A percentile compares a stretch with the other conserved stretches of the same genome.
Conservation (phyloP, 2,797 vertebrate species). For the Sebastes nivosus region DNA sequence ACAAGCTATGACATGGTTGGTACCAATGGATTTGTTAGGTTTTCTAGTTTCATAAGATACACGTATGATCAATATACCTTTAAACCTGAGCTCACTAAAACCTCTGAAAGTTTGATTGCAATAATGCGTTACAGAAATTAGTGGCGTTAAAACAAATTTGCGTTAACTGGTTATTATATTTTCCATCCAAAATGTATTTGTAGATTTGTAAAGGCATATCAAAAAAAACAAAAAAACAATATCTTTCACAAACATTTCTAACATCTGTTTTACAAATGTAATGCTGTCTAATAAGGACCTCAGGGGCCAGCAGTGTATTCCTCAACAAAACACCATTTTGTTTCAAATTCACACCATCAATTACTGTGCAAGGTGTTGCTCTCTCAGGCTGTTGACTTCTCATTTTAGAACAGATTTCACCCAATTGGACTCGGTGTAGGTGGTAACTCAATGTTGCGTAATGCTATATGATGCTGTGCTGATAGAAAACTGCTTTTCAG, state of each 20-base stretch:
- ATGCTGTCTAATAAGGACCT: not conserved
- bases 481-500: constrained; percentile 18
- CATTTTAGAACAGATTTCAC: constrained; percentile 44
- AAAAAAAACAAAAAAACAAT: not conserved
- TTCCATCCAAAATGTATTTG: not conserved
- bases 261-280: constrained; percentile 5
- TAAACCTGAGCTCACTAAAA: too few species aligned
- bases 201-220: not conserved
- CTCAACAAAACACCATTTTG: not conserved
- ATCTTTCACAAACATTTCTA: not conserved
- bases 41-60: too few species aligned
- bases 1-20: too few species aligned
- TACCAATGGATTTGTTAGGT: too few species aligned
- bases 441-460: constrained; percentile 31
- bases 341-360: not conserved
- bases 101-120: too few species aligned
- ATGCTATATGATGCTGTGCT: constrained; percentile 23
- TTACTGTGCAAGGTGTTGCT: constrained; percentile 21
- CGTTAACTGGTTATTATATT: too few species aligned
- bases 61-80: too few species aligned
- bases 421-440: constrained; percentile 28
- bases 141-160: too few species aligned
- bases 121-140: too few species aligned
- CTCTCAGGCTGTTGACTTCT: constrained; percentile 41
- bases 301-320: not conserved